A percentile compares a stretch with the other conserved stretches of the same genome.
Evolutionary conservation across 1,140 invertebrate species (phyloP).

Genomic region (Bombyx mori): DNA sequence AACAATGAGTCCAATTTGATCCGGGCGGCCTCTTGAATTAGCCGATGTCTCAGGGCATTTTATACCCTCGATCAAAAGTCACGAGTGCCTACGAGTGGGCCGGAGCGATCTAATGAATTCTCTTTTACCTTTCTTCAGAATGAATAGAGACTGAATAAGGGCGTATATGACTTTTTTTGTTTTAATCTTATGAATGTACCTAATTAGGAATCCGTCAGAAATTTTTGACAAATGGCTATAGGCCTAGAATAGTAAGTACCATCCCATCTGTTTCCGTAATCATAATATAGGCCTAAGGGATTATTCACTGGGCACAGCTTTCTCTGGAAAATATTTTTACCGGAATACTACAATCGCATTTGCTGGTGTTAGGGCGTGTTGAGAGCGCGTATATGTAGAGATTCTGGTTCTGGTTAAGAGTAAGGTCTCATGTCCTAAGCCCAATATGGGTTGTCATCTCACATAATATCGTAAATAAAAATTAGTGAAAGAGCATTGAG

Average conservation of each 20-base stretch:
- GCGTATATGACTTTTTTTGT: slow-evolving; percentile 17
- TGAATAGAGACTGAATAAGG: not conserved
- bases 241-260: not conserved
- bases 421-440: too few relatives aligned
- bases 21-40: slow-evolving; percentile 45
- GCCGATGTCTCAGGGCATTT: slow-evolving; percentile 48
- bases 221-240: not conserved
- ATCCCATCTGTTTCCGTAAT: too few relatives aligned
- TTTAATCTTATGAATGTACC: not conserved
- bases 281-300: too few relatives aligned
- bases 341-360: too few relatives aligned
- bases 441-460: too few relatives aligned
- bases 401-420: too few relatives aligned
- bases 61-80: slow-evolving; percentile 62
- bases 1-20: slow-evolving; percentile 48
- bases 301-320: too few relatives aligned
- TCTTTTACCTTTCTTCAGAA: slow-evolving; percentile 27
- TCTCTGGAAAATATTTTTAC: too few relatives aligned
- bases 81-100: slow-evolving; percentile 45
- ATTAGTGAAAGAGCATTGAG: too few relatives aligned
- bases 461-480: too few relatives aligned
- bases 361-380: not conserved
- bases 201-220: not conserved
- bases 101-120: slow-evolving; percentile 59
- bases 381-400: too few relatives aligned